Evolutionary conservation across 1,140 invertebrate genomes (phyloP).

Genomic region (Augochlora pura): DNA sequence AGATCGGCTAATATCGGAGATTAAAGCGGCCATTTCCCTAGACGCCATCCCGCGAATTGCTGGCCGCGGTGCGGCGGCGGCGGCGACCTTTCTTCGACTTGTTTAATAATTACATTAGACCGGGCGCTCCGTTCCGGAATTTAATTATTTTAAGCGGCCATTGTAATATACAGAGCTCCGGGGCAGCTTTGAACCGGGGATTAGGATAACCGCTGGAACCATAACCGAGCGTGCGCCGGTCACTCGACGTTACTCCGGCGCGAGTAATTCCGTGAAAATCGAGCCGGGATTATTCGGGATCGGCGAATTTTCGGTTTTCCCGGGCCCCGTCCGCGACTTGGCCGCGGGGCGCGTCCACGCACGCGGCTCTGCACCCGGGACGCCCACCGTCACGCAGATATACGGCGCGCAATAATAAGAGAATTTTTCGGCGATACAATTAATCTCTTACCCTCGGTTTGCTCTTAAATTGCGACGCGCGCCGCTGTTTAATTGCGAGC

Average conservation of each 20-base stretch:
- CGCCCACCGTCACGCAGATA: background rate
- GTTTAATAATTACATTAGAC: slow-evolving; percentile 4
- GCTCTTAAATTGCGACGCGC: background rate
- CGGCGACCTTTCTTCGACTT: background rate
- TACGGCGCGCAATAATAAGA: background rate
- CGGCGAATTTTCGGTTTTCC: no score
- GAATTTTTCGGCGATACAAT: slow-evolving; percentile 21
- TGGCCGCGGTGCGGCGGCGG: background rate
- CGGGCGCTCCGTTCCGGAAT: background rate
- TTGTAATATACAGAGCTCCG: slow-evolving; percentile 4
- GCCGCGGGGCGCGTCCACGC: no score
- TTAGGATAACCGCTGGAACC: background rate
- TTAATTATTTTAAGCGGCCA: slow-evolving; percentile 6
- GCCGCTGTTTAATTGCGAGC: background rate
- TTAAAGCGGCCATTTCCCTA: no score
- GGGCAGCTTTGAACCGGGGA: background rate
- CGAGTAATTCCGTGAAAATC: background rate
- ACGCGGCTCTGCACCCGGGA: no score
- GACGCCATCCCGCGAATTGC: background rate
- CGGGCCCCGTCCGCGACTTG: no score
- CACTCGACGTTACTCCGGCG: background rate
- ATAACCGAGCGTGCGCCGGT: background rate
- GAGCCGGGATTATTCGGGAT: background rate
- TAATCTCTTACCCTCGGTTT: background rate
- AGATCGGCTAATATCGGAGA: no score